phyloP scores from a whole-genome alignment of 2,113 vertebrate genomes.

The Dolichotis patagonum region DNA sequence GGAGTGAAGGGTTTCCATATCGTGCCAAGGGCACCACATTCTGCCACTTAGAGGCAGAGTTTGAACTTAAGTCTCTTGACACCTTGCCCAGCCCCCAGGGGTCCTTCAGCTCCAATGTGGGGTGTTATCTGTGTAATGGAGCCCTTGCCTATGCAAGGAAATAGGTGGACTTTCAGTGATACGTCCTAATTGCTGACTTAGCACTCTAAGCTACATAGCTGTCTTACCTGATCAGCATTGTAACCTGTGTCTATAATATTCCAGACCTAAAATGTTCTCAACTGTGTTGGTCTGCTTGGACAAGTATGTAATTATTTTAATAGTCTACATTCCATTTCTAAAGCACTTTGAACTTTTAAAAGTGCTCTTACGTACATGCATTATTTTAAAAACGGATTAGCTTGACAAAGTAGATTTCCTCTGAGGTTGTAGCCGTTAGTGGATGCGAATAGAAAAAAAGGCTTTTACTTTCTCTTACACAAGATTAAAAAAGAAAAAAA shows the following conservation, averaged over 20 bases:
- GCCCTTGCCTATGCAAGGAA: background rate
- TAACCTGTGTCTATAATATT: background rate
- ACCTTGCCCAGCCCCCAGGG: background rate
- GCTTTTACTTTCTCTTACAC: slow-evolving; percentile 59
- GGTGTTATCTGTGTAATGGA: background rate
- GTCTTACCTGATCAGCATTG: background rate
- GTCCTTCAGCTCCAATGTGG: background rate
- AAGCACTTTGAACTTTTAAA: slow-evolving; percentile 34
- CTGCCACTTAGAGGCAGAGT: background rate
- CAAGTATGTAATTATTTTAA: slow-evolving; percentile 31
- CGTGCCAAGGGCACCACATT: background rate
- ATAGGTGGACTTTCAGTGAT: background rate
- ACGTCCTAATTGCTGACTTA: background rate
- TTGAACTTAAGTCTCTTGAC: background rate
- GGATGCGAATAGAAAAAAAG: slow-evolving; percentile 33
- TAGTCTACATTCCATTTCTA: background rate
- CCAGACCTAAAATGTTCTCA: background rate
- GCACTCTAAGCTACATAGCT: background rate
- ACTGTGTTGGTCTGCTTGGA: background rate
- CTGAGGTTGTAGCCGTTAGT: background rate
- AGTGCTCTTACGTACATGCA: background rate
- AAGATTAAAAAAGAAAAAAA: slow-evolving; percentile 63
- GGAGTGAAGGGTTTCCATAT: too few species aligned
- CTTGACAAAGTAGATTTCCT: slow-evolving; percentile 62
- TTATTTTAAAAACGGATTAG: slow-evolving; percentile 61